Conservation (phyloP, 2,113 vertebrate species). For the Bucco capensis region DNA sequence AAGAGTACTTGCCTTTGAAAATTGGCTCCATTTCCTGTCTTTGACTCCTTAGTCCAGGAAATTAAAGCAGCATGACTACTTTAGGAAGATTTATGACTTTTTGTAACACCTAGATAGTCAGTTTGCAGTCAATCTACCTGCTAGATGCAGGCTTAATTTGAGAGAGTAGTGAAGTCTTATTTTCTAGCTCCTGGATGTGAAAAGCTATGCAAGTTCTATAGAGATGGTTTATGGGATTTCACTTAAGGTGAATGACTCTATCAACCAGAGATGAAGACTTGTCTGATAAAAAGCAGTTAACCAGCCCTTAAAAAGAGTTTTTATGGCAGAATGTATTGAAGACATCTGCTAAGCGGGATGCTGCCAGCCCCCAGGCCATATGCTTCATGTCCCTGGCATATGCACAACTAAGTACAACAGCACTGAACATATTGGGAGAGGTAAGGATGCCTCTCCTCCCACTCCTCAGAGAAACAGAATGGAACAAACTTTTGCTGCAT, state of each 20-base stretch:
- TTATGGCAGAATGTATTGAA: conserved; percentile 63
- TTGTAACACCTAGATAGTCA: background rate
- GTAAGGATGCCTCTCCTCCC: conserved; percentile 24
- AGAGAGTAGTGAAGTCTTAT: background rate
- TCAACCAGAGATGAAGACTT: conserved; percentile 48
- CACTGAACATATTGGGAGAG: conserved; percentile 67
- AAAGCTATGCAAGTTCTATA: conserved; percentile 25
- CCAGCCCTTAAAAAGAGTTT: conserved; percentile 51
- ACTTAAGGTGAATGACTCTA: conserved; percentile 61
- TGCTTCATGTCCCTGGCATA: conserved; percentile 67
- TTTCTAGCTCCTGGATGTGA: conserved; percentile 4
- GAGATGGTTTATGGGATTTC: conserved; percentile 42
- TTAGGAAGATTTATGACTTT: background rate
- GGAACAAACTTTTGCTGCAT: conserved; percentile 50
- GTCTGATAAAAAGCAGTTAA: conserved; percentile 67
- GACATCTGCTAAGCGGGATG: conserved; percentile 73
- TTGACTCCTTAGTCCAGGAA: background rate
- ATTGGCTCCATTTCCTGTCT: background rate
- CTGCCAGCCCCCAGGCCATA: conserved; percentile 69
- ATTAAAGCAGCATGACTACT: background rate
- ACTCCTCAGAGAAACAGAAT: conserved; percentile 36
- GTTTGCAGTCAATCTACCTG: background rate
- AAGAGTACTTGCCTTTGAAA: background rate
- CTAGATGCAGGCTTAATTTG: background rate
- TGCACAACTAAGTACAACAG: conserved; percentile 50